Evolutionary conservation across 2,888 invertebrate species (phyloP).

Genomic region (Zhuqinia jingwanae): DNA sequence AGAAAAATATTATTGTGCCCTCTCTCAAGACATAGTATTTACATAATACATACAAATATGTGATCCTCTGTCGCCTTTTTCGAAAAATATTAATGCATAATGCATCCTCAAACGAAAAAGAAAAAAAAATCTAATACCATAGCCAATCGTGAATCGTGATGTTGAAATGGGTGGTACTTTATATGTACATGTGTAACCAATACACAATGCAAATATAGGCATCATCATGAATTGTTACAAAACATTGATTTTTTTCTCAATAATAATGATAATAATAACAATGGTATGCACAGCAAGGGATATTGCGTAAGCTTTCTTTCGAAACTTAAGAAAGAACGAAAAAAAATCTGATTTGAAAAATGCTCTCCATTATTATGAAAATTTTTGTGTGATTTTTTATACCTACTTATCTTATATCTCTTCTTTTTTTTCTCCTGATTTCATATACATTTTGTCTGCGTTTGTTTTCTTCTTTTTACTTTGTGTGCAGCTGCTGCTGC

Average conservation of each 20-base stretch:
- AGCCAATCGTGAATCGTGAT: neutral
- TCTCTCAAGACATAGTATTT: neutral
- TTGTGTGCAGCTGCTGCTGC: constrained; percentile 6
- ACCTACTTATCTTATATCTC: too few relatives aligned
- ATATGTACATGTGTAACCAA: neutral
- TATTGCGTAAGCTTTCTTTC: neutral
- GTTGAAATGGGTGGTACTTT: neutral
- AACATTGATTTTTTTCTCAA: constrained; percentile 18
- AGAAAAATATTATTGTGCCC: constrained; percentile 1
- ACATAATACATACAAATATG: constrained; percentile 6
- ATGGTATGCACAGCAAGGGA: neutral
- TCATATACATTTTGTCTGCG: constrained; percentile 15
- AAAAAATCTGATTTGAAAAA: constrained; percentile 18
- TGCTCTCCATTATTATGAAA: too few relatives aligned
- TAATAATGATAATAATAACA: too few relatives aligned
- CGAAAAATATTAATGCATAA: neutral
- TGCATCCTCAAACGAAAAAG: neutral
- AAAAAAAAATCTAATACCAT: neutral
- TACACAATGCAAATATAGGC: neutral
- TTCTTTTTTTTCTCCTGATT: constrained; percentile 35
- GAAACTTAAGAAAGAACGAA: neutral
- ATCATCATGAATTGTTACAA: neutral
- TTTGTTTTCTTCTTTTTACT: too few relatives aligned
- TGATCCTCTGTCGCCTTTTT: neutral
- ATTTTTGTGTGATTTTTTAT: neutral